These are phyloP conservation scores for Lagocephalus sceleratus DNA, from an alignment of 2,797 vertebrate species.

Conservation along the genomic window DNA sequence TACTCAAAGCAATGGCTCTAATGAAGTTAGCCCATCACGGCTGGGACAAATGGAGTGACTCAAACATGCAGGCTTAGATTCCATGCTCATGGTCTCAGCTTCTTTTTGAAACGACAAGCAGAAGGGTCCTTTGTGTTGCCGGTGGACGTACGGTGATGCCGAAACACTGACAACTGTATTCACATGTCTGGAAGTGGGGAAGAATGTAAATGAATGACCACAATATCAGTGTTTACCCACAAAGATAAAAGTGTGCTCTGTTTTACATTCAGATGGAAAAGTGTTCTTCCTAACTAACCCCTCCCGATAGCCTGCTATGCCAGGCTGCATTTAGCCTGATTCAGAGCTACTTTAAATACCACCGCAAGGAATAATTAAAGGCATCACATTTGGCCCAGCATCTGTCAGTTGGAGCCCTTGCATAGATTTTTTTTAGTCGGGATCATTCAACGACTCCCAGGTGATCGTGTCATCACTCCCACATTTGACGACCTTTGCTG, in stretches of 20 bases:
- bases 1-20: constrained; percentile 48
- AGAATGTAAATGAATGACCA: no score
- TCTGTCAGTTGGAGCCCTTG: constrained; percentile 10
- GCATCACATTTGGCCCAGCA: constrained; percentile 9
- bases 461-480: neutral
- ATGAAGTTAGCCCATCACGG: constrained; percentile 54
- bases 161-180: no score
- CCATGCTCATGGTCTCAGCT: neutral
- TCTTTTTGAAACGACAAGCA: constrained; percentile 20
- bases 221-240: no score
- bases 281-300: no score
- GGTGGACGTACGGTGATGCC: no score
- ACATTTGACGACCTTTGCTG: neutral
- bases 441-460: constrained; percentile 18
- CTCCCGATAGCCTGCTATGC: no score
- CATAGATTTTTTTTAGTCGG: constrained; percentile 24
- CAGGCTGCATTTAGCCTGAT: neutral
- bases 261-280: no score
- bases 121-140: no score
- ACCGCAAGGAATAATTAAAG: constrained; percentile 22
- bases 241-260: no score
- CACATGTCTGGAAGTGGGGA: no score
- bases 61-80: constrained; percentile 54
- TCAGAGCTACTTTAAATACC: constrained; percentile 8
- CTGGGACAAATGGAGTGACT: constrained; percentile 59